Base-by-base conservation (phyloP, 2,888 invertebrate species). In the Cheilosia impressa region DNA sequence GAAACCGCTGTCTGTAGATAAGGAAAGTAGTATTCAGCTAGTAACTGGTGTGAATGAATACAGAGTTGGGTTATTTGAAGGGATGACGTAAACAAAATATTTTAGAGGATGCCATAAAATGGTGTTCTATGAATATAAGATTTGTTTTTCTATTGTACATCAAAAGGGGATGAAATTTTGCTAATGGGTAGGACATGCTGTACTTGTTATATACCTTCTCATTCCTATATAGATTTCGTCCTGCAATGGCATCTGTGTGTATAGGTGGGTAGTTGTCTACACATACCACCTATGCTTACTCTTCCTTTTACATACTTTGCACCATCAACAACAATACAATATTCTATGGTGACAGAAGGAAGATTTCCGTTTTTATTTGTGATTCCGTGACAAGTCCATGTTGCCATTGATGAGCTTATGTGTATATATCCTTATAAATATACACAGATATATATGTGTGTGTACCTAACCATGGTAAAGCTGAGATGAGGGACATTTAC, bases 1-100 rank as follows among this genome's bases (percentile, higher is more conserved):
- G 90, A 90, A 92, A 92, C 92, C 92, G 90, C 92, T 90, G 92
- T 85, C 88, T 88, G 72, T 88, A 89, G 90, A 90, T 87, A 88
- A 87, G 87, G 89, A 88, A 72, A 87, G 85, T 87, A 85, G 73
- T 88, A 88, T 84, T 81, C 78, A 78, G 83, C 79, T 84, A 83
- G 85, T 87, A 72, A 80, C 84, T 84, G 72, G 88, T 87, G 87
- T 87, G 88, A 88, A 88, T 87, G 88, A 88, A 77, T 78, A 84
- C 77, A 87, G 85, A 85, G 77, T 87, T 87, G 82, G 85, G 85
- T 87, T 87, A 87, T 87, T 87, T 82, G 82, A 82, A 82, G 82
- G 85, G 85, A 87, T 87, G 85, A 87, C 85, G 85, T 87, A 87
- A 87, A 87, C 85, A 87, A 87, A 87, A 87, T 87, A 87, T 87